Base-by-base conservation (phyloP, 2,888 invertebrate species). In the Hypercompe scribonia region DNA sequence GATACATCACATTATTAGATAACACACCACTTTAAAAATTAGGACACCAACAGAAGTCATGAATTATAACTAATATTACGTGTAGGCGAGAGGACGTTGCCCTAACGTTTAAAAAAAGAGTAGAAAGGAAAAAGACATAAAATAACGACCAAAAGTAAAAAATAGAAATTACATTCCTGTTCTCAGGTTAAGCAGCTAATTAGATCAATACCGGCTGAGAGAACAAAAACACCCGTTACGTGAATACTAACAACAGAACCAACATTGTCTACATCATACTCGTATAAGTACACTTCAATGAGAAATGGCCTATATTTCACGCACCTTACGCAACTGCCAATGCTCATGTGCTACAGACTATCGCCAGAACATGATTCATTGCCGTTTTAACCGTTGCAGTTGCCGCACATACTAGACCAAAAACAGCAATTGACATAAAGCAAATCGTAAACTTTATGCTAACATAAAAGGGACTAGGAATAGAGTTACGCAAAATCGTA, bases 291-390 rank as follows among this genome's bases (percentile, higher is more conserved):
- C 68, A 79, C 72, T 79, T 79, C 79, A 83, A 86, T 84, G 81
- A 84, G 86, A 83, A 85, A 86, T 86, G 88, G 75, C 81, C 88
- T 82, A 90, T 87, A 89, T 90, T 89, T 81, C 83, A 84, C 82
- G 72, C 58, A 72, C 42, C 67, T 82, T 78, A 76, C 76, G 77
- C 72, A 83, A 70, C 73, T 28, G 28, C 24, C 31, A 39, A 81
- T 71, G 34, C 58, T 21, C 33, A 28, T 24, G 28, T 33, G 71
- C 36, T 64, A 50, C 65, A 67, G 18, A 72, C 31, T 68, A 71
- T 66, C 66, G 73, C 73, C 34, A 65, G 39, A 66, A 68, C 42
- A 24, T 65, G 61, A 78, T 80, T 50, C 85, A 85, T 82, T 81
- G 73, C 81, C 64, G 73, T 24, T 70, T 81, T 74, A 69, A 69